Base-by-base conservation (phyloP, 35 echinoderm and acorn worm species). In the Ophioderma brevispina region DNA sequence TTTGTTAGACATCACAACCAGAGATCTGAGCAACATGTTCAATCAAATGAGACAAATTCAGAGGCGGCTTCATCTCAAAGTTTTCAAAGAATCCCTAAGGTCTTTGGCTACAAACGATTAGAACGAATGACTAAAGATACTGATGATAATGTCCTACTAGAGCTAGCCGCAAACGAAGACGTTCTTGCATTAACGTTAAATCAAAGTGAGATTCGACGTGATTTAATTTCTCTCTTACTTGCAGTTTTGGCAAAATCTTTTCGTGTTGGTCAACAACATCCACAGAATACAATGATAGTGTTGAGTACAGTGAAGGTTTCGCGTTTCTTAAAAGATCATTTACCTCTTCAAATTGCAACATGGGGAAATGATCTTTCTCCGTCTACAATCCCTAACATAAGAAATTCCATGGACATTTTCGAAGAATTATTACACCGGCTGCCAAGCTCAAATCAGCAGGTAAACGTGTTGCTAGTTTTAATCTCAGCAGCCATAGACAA, bases 251-350 rank as follows among this genome's bases (percentile, higher is more conserved):
- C 59, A 2, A 70, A 70, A 70, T 8, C 59, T 15, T 70, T 8
- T 70, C 28, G 59, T 13, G 59, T 25, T 13, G 41, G 41, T 8
- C 17, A 46, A 8, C 15, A 25, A 25, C 10, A 70, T 30, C 15
- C 59, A 3, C 59, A 25, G 28, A 70, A 70, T 30, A 70, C 59
- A 38, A 92, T 84, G 15, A 79, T 70, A 17, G 34, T 92, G 19
- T 41, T 98, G 31, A 38, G 55, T 40, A 88, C 86, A 41, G 33
- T 95, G 15, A 63, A 94, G 34, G 76, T 35, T 0, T 88, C 81
- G 11, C 31, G 0, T 11, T 95, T 95, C 37, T 19, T 95, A 1
- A 90, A 32, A 5, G 80, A 80, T 31, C 93, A 95, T 41, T 34
- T 95, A 81, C 39, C 75, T 13, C 56, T 36, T 33, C 77, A 86